These are phyloP conservation scores for Lophius piscatorius DNA, from an alignment of 2,113 vertebrate genomes.

Conservation along the genomic window DNA sequence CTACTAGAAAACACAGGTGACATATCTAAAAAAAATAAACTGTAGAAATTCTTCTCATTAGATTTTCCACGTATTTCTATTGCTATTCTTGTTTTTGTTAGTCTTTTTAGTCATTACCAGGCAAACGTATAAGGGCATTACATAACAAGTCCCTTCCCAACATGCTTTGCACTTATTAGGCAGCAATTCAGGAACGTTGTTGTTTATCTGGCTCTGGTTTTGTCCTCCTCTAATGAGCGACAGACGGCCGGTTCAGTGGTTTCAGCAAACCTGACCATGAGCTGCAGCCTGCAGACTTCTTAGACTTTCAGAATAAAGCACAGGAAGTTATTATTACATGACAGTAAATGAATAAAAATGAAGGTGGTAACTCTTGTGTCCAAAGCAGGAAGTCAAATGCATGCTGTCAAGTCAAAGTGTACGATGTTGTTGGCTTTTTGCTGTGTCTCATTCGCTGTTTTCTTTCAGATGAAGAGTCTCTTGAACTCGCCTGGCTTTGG, in stretches of 20 bases:
- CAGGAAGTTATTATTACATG: too few relatives aligned
- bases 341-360: neutral
- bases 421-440: constrained; percentile 76
- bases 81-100: constrained; percentile 23
- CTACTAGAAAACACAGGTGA: too few relatives aligned
- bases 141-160: constrained; percentile 47
- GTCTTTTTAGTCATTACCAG: constrained; percentile 48
- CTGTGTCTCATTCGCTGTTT: constrained; percentile 88
- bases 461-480: constrained; percentile 91
- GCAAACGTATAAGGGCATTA: constrained; percentile 53
- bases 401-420: constrained; percentile 64
- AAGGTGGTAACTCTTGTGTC: constrained; percentile 18
- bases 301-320: too few relatives aligned
- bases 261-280: too few relatives aligned
- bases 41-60: too few relatives aligned
- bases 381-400: constrained; percentile 34
- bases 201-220: constrained; percentile 33
- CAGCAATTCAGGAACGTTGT: constrained; percentile 62
- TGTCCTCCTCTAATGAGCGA: constrained; percentile 19
- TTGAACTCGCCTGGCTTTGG: constrained; percentile 87
- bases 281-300: too few relatives aligned
- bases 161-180: constrained; percentile 59
- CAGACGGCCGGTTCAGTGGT: constrained; percentile 11
- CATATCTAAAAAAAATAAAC: too few relatives aligned
- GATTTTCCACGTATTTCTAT: constrained; percentile 22